Conservation (phyloP, 2,113 vertebrate genomes). For the Oxygymnocypris stewartii region DNA sequence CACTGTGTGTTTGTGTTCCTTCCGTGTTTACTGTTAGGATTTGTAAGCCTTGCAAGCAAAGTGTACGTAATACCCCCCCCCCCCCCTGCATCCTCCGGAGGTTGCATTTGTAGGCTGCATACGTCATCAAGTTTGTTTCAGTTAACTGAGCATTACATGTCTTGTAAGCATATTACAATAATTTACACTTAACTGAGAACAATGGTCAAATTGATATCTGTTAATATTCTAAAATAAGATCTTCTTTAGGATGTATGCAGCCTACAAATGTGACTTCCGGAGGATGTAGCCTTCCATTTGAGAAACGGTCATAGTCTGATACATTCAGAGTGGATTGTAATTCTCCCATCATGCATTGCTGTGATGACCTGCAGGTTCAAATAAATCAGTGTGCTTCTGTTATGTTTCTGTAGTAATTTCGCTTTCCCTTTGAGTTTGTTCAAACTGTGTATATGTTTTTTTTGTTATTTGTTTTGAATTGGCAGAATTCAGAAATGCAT, state of each 20-base stretch:
- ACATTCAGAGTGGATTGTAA: not conserved
- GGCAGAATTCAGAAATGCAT: not conserved
- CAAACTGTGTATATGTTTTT: not conserved
- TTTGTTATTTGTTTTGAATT: no score
- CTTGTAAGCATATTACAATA: no score
- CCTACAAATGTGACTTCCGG: no score
- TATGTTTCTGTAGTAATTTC: not conserved
- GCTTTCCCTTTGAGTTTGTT: not conserved
- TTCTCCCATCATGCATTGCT: not conserved
- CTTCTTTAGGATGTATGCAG: no score
- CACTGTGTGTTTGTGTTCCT: constrained; percentile 13
- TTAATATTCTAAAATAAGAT: no score
- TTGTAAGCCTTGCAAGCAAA: constrained; percentile 1
- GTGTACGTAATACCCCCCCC: not conserved
- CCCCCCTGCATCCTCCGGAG: no score
- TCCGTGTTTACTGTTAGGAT: constrained; percentile 26
- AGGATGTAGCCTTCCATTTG: no score
- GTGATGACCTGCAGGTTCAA: not conserved
- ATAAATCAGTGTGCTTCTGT: not conserved
- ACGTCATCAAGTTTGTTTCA: no score
- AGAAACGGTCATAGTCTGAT: not conserved
- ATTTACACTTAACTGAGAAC: no score
- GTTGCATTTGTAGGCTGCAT: no score
- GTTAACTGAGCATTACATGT: no score
- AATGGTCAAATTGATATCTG: no score